Evolutionary conservation across 2,888 invertebrate genomes (phyloP).

Genomic region (Melieria picta): DNA sequence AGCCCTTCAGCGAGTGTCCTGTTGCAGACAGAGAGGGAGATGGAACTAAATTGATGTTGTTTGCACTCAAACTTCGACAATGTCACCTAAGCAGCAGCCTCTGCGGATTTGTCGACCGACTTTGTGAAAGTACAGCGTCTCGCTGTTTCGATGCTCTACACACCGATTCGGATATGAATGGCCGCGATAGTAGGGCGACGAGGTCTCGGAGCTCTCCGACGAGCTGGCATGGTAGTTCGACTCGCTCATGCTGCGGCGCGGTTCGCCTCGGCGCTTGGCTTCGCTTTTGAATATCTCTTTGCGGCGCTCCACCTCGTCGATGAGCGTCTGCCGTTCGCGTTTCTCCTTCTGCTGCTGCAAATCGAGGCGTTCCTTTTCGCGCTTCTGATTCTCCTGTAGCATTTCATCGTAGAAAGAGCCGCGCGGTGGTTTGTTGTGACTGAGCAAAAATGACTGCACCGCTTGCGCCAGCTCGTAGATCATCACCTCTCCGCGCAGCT

Average conservation of each 20-base stretch:
- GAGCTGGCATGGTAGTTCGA: conserved; percentile 67
- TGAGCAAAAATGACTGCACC: conserved; percentile 81
- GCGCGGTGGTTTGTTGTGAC: conserved; percentile 81
- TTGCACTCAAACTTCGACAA: too few species aligned
- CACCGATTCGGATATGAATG: conserved; percentile 61
- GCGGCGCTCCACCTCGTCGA: conserved; percentile 81
- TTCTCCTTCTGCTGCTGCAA: conserved; percentile 74
- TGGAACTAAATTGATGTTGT: too few species aligned
- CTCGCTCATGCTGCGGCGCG: conserved; percentile 68
- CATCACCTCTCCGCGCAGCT: conserved; percentile 83
- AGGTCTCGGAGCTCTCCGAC: conserved; percentile 70
- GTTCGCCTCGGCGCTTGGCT: conserved; percentile 68
- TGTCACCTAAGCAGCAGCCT: conserved; percentile 75
- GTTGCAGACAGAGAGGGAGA: too few species aligned
- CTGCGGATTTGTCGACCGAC: conserved; percentile 74
- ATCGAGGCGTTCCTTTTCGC: conserved; percentile 73
- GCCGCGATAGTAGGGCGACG: conserved; percentile 63
- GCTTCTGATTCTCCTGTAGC: conserved; percentile 77
- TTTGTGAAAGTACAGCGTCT: conserved; percentile 69
- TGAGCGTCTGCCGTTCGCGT: conserved; percentile 75
- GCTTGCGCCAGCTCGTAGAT: conserved; percentile 84
- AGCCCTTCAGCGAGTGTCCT: conserved; percentile 79
- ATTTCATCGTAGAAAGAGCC: conserved; percentile 93
- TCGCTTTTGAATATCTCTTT: conserved; percentile 81
- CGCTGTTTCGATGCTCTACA: conserved; percentile 69